Evolutionary conservation across 2,888 invertebrate species (phyloP).

Genomic region (Tiliacea citrago): DNA sequence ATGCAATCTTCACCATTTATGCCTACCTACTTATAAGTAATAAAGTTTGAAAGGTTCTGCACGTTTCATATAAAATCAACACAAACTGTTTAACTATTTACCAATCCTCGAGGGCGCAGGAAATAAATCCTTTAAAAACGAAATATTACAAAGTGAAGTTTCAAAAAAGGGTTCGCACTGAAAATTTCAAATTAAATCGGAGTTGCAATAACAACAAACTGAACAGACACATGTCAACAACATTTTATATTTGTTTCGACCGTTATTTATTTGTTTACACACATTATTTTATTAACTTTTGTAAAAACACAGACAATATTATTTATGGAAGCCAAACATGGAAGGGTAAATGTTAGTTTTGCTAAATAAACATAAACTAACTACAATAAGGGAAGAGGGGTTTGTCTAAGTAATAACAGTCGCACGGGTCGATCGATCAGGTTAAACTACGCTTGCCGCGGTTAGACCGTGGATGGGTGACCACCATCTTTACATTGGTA

Average conservation of each 20-base stretch:
- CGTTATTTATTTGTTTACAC: constrained; percentile 14
- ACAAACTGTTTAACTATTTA: not conserved
- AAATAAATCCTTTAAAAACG: not conserved
- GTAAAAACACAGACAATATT: not conserved
- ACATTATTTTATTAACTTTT: constrained; percentile 21
- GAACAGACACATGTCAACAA: constrained; percentile 10
- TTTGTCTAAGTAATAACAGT: no score
- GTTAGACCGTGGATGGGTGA: no score
- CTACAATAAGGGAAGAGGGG: not conserved
- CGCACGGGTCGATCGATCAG: no score
- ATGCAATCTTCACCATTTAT: no score
- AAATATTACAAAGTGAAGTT: not conserved
- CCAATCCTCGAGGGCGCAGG: no score
- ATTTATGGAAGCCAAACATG: constrained; percentile 12
- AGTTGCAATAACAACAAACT: constrained; percentile 25
- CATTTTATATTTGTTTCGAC: not conserved
- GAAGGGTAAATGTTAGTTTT: constrained; percentile 1
- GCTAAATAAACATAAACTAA: not conserved
- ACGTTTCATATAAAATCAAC: not conserved
- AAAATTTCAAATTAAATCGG: constrained; percentile 11
- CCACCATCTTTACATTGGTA: no score
- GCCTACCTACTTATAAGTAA: not conserved
- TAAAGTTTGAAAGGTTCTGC: not conserved
- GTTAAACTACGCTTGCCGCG: no score
- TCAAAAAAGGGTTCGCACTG: not conserved